These are phyloP conservation scores for Popillia japonica DNA, from an alignment of 1,140 invertebrate genomes.

Conservation along the genomic window DNA sequence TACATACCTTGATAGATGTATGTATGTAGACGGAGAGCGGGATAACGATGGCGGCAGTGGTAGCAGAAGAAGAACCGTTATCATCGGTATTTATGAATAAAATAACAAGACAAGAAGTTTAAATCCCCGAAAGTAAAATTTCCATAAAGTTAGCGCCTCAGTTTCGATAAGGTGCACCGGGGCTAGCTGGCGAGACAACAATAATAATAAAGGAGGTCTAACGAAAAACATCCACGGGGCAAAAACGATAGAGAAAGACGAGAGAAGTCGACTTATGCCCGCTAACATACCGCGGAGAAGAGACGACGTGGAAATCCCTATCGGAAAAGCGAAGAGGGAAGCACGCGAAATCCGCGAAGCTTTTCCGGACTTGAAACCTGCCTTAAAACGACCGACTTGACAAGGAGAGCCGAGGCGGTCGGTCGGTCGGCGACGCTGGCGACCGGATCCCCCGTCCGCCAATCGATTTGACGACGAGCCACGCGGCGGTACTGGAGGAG, in stretches of 20 bases:
- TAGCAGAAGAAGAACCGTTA: constrained; percentile 43
- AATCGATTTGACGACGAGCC: too few relatives aligned
- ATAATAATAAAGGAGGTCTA: neutral
- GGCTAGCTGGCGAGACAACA: neutral
- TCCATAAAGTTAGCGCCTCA: neutral
- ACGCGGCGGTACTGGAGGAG: too few relatives aligned
- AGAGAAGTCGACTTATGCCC: neutral
- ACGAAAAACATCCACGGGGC: too few relatives aligned
- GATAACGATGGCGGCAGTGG: neutral
- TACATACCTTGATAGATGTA: too few relatives aligned
- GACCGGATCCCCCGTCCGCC: neutral
- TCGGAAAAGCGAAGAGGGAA: neutral
- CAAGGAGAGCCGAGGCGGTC: neutral
- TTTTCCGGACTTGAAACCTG: neutral
- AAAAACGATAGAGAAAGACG: neutral
- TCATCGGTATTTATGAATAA: constrained; percentile 15
- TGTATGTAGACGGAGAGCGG: neutral
- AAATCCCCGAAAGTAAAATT: constrained; percentile 11
- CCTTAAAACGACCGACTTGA: neutral
- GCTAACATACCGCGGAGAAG: neutral
- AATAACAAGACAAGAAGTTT: neutral
- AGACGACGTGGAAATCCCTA: neutral
- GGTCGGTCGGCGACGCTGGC: neutral
- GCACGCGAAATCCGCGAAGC: neutral
- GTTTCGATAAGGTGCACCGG: neutral